Evolutionary conservation across 2,113 vertebrate species (phyloP), one percentile per base, ranked within the genome.

Genomic region (Terrapene triunguis): DNA sequence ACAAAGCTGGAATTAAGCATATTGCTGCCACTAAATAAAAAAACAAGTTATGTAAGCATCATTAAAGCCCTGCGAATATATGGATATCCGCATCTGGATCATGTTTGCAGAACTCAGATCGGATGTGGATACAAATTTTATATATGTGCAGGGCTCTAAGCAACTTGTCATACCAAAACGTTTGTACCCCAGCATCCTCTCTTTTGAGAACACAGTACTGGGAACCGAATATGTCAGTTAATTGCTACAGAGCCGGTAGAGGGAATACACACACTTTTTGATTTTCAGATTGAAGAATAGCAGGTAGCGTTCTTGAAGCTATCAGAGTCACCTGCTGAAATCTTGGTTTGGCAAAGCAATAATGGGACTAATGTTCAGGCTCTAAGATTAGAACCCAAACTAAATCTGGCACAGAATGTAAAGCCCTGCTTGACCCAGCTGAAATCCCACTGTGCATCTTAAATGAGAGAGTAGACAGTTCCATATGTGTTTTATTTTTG

Each of bases 361-460:
- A 50, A 42, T 25, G 88, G 48, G 2, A 5, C 24, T 76, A 8
- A 1, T 3, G 5, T 21, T 17, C 86, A 80, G 32, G 0, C 0
- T 10, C 51, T 57, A 59, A 44, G 17, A 54, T 74, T 12, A 3
- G 35, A 44, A n/a, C 74, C 69, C 17, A 11, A 12, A 59, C 32
- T 21, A 5, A 47, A 74, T n/a, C 59, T 89, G 76, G n/a, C 80
- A n/a, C 79, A 89, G 86, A 86, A 17, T 82, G 38, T 48, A 48
- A 21, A 42, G 22, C 1, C 81, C 59, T n/a, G 16, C 35, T n/a
- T 69, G 65, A 69, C 65, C 65, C 35, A 21, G 3, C n/a, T n/a
- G 35, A 69, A n/a, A n/a, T 35, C 32, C 35, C 59, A 35, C 32
- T 57, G 50, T 87, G 12, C 78, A 8, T 4, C 78, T 89, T 96